Evolutionary conservation across 2,888 invertebrate genomes (phyloP).

Genomic region (Sinopyrophorus schimmeli): DNA sequence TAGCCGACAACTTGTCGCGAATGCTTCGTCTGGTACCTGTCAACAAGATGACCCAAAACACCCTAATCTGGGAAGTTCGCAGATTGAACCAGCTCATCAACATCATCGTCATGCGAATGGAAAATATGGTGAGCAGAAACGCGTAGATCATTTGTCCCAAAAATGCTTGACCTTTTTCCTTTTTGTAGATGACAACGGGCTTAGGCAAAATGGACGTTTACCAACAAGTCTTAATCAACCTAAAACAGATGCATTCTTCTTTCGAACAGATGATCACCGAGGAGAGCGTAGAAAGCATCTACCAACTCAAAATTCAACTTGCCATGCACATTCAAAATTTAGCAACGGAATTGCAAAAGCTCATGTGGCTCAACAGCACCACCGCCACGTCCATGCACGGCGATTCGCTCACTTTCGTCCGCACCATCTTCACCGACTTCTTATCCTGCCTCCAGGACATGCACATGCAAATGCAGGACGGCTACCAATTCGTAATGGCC

Average conservation of each 20-base stretch:
- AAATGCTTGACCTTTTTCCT: too few relatives aligned
- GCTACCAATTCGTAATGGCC: constrained; percentile 10
- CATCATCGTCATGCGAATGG: constrained; percentile 7
- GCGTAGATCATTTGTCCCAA: too few relatives aligned
- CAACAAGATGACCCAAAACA: constrained; percentile 1
- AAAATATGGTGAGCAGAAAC: neutral
- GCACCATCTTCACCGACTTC: constrained; percentile 10
- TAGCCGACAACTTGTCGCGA: constrained; percentile 7
- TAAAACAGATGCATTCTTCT: constrained; percentile 2
- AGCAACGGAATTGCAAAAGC: constrained; percentile 10
- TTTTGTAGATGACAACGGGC: neutral
- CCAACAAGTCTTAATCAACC: constrained; percentile 3
- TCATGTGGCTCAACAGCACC: constrained; percentile 9
- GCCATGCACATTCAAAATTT: constrained; percentile 2
- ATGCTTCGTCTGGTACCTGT: constrained; percentile 12
- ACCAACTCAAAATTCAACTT: constrained; percentile 5
- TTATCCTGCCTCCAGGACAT: constrained; percentile 11
- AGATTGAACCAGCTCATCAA: constrained; percentile 11
- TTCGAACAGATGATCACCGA: neutral
- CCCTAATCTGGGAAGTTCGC: constrained; percentile 12
- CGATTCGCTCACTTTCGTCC: constrained; percentile 2
- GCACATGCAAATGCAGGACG: constrained; percentile 14
- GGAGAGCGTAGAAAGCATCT: neutral
- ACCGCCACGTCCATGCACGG: too few relatives aligned
- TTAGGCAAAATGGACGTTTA: neutral